Evolutionary conservation across 2,113 vertebrate genomes (phyloP).

Genomic region (Lagopus leucura): DNA sequence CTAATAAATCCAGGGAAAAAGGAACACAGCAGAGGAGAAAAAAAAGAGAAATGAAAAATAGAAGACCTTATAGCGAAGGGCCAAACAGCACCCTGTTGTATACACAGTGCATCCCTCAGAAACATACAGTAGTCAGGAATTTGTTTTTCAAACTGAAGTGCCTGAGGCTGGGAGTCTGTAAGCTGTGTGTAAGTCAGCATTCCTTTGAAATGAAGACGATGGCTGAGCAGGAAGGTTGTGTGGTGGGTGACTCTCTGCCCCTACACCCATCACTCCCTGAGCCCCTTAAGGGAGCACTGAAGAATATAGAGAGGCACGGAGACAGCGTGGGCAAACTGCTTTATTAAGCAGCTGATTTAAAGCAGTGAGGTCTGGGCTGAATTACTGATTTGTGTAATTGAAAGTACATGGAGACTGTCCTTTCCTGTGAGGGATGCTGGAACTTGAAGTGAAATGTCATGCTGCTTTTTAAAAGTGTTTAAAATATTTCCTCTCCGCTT

Average conservation of each 20-base stretch:
- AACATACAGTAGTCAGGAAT: accelerated
- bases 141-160: not conserved
- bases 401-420: no score
- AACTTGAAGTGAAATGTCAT: not conserved
- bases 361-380: not conserved
- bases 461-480: not conserved
- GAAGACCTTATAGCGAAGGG: conserved; percentile 1
- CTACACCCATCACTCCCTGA: accelerated
- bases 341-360: not conserved
- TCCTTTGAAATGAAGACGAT: not conserved
- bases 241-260: not conserved
- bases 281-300: accelerated
- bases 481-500: not conserved
- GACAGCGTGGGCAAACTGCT: accelerated
- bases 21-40: not conserved
- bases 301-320: not conserved
- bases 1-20: conserved; percentile 55
- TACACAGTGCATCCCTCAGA: not conserved
- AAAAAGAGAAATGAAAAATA: conserved; percentile 23
- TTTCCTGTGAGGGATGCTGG: accelerated
- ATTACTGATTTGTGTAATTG: not conserved
- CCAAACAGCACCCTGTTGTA: not conserved
- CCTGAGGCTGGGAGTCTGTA: not conserved
- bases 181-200: not conserved
- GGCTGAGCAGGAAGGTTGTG: not conserved